Evolutionary conservation across 1,140 invertebrate species (phyloP).

Genomic region (Trichoplusia ni): DNA sequence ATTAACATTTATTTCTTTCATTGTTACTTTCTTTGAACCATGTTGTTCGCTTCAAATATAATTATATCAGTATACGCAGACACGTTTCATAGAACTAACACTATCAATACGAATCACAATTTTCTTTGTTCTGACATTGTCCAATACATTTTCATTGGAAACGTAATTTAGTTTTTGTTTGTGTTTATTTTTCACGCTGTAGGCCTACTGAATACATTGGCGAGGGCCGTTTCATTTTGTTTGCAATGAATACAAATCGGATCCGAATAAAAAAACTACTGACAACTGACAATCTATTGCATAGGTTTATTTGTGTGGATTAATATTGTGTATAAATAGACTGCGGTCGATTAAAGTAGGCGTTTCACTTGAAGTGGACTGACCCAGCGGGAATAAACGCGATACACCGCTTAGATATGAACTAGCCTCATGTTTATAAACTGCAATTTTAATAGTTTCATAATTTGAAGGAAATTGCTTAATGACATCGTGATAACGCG

Average conservation of each 20-base stretch:
- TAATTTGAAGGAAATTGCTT: background rate
- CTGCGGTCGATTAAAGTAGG: background rate
- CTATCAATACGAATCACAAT: background rate
- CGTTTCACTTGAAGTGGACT: background rate
- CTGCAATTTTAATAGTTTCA: background rate
- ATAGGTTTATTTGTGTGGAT: too few relatives aligned
- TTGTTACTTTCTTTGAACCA: background rate
- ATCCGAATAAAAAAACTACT: too few relatives aligned
- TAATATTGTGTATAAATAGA: background rate
- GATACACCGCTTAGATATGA: background rate
- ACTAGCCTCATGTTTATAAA: constrained; percentile 5
- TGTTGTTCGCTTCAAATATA: too few relatives aligned
- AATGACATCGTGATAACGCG: too few relatives aligned
- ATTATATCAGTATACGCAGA: too few relatives aligned
- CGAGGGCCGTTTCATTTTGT: constrained; percentile 8
- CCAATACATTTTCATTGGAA: constrained; percentile 4
- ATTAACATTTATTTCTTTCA: too few relatives aligned
- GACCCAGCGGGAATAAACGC: background rate
- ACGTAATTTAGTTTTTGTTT: constrained; percentile 10
- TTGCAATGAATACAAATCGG: constrained; percentile 17
- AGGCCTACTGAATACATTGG: constrained; percentile 21
- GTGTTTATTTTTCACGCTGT: constrained; percentile 3
- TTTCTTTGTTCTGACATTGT: constrained; percentile 1
- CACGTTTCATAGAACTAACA: constrained; percentile 2
- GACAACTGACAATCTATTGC: too few relatives aligned